Conservation (phyloP, 2,888 invertebrate genomes). For the Labia minor region DNA sequence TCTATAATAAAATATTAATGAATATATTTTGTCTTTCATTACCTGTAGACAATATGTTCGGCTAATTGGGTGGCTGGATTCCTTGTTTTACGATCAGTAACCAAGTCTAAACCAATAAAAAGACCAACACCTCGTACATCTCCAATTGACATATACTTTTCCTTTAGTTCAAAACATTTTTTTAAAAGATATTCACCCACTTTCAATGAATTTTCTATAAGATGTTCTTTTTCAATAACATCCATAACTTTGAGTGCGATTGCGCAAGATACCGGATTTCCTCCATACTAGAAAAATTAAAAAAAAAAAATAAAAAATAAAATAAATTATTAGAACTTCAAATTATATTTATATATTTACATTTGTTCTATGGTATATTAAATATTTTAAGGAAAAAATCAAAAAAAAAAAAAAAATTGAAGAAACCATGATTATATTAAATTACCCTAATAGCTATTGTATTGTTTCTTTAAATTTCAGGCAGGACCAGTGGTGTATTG, state of each 20-base stretch:
- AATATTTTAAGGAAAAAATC: too few relatives aligned
- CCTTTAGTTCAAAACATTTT: conserved; percentile 54
- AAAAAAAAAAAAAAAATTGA: too few relatives aligned
- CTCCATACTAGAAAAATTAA: conserved; percentile 66
- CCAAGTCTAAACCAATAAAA: conserved; percentile 90
- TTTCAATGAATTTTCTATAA: conserved; percentile 68
- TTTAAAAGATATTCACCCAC: conserved; percentile 72
- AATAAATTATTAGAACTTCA: not conserved
- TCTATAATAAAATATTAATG: too few relatives aligned
- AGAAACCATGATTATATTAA: too few relatives aligned
- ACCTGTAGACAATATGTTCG: conserved; percentile 60
- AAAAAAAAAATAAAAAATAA: conserved; percentile 13
- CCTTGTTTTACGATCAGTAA: conserved; percentile 61
- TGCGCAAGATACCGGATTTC: conserved; percentile 97
- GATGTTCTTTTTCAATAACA: conserved; percentile 76
- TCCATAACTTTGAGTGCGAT: conserved; percentile 91
- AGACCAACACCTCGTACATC: conserved; percentile 83
- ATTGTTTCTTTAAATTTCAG: too few relatives aligned
- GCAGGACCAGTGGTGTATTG: too few relatives aligned
- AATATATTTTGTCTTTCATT: too few relatives aligned
- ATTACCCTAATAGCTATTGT: too few relatives aligned
- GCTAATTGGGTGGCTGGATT: conserved; percentile 78
- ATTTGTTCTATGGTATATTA: too few relatives aligned
- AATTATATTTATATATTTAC: too few relatives aligned
- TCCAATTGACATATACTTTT: conserved; percentile 69